Base-by-base conservation (phyloP, 2,797 vertebrate species). In the Myoxocephalus aenaeus region DNA sequence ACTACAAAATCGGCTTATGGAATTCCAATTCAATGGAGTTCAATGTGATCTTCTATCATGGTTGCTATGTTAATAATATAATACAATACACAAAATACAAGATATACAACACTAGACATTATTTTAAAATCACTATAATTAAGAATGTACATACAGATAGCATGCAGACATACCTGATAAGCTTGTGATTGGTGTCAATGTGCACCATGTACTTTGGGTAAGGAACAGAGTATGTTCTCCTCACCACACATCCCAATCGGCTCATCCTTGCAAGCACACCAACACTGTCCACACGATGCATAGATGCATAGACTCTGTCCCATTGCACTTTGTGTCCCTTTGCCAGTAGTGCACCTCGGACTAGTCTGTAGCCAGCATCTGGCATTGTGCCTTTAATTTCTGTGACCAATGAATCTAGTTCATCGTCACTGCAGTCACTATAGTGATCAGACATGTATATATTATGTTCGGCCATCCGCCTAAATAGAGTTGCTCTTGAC, bases 311-410 rank as follows among this genome's bases (percentile, higher is more conserved):
- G 56, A 72, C n/a, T 81, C 59, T 18, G 17, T 58, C 74, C 73
- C 79, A 77, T 15, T 81, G 69, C 54, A 79, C 61, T 34, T 34
- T 73, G 61, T 82, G 75, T 70, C 68, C 68, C 14, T 73, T 46
- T 67, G 48, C 53, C 6, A 48, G 50, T 38, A 58, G 62, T 48
- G 56, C 68, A 61, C 73, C n/a, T n/a, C n/a, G n/a, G n/a, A n/a
- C 79, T 17, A 78, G 22, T 13, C 56, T 50, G 66, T 15, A 77
- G 20, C 70, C 70, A 70, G 51, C 65, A 74, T 70, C 64, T 69
- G 75, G 75, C 74, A 77, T 69, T 20, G 65, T 77, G 36, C 11
- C 50, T n/a, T 66, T 58, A 58, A 74, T 58, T 65, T 1, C 29
- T 48, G 53, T 57, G 22, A 54, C 4, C 25, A 64, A 27, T 22